phyloP scores from a whole-genome alignment of 2,888 invertebrate genomes.

The Smittia sp. region DNA sequence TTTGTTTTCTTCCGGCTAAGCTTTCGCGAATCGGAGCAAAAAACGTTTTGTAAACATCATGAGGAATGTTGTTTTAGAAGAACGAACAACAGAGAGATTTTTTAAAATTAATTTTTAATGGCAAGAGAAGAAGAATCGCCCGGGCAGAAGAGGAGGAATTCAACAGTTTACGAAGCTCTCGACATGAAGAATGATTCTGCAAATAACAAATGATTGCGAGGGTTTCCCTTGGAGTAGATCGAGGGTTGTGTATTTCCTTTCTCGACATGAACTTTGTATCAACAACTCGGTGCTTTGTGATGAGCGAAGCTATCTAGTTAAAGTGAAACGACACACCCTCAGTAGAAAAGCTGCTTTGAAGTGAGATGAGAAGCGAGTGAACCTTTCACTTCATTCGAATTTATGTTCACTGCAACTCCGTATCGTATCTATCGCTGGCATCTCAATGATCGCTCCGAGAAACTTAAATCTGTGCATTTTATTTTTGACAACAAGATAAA shows the following conservation, averaged over 20 bases:
- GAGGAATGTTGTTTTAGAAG: too few species aligned
- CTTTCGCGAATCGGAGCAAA: too few species aligned
- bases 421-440: not conserved
- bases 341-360: too few species aligned
- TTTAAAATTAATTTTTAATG: too few species aligned
- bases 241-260: not conserved
- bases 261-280: not conserved
- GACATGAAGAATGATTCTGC: not conserved
- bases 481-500: conserved; percentile 1
- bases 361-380: not conserved
- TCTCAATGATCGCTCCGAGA: not conserved
- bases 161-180: not conserved
- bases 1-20: too few species aligned
- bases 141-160: not conserved
- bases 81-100: too few species aligned
- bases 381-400: not conserved
- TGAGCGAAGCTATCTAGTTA: not conserved
- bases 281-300: not conserved
- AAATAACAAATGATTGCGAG: not conserved
- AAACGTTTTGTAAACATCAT: too few species aligned
- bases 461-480: conserved; percentile 4
- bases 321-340: not conserved
- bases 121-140: too few species aligned
- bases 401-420: not conserved
- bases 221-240: not conserved